These are phyloP conservation scores for Nesometra sesokonis DNA, from an alignment of 35 echinoderm and acorn worm species.

Conservation along the genomic window DNA sequence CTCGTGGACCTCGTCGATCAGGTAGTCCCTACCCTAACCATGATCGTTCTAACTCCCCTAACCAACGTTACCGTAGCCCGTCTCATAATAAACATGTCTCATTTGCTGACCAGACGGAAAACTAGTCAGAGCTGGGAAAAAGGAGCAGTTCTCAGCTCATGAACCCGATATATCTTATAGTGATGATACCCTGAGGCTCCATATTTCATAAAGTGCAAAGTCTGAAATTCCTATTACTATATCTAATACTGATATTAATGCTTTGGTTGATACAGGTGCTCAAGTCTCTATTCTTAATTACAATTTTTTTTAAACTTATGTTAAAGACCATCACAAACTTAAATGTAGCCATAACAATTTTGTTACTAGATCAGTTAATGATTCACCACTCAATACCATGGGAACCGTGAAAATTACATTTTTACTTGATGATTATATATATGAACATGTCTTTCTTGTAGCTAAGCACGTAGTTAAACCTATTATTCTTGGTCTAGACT, in stretches of 20 bases:
- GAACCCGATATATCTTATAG: background rate
- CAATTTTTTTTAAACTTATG: no score
- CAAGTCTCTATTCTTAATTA: no score
- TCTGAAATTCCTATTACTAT: background rate
- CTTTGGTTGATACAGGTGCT: conserved; percentile 10
- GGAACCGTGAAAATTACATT: no score
- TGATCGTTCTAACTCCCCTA: conserved; percentile 1
- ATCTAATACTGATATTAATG: background rate
- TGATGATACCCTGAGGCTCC: background rate
- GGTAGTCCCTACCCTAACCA: background rate
- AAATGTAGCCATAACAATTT: no score
- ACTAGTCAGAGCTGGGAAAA: conserved; percentile 14
- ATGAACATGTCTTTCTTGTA: no score
- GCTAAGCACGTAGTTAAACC: no score
- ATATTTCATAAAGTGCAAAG: background rate
- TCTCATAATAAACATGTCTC: background rate
- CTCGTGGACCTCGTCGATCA: background rate
- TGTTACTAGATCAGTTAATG: no score
- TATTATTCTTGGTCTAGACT: background rate
- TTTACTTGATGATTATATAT: no score
- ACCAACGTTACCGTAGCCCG: background rate
- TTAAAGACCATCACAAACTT: no score
- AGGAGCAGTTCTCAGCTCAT: conserved; percentile 20
- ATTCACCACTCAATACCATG: no score
- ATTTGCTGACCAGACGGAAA: background rate